phyloP scores from a whole-genome alignment of 2,888 invertebrate species.

The Rhagonycha lutea region DNA sequence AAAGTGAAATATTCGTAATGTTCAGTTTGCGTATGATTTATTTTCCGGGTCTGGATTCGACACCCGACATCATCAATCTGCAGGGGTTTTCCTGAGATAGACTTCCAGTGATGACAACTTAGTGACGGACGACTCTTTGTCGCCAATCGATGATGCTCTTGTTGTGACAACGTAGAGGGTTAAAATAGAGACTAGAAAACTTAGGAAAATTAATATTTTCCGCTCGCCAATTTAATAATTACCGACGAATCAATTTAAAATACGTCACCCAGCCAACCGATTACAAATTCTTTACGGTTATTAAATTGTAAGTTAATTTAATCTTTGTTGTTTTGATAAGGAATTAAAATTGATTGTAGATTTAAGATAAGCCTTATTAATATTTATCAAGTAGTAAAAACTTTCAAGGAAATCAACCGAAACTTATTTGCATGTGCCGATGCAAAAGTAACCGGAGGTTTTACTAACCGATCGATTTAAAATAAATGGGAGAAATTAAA shows the following conservation, averaged over 20 bases:
- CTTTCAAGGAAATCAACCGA: neutral
- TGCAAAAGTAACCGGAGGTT: neutral
- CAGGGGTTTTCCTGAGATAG: slow-evolving; percentile 45
- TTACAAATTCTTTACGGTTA: neutral
- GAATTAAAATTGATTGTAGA: neutral
- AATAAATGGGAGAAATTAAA: neutral
- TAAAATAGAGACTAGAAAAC: neutral
- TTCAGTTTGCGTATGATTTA: slow-evolving; percentile 44
- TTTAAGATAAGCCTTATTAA: neutral
- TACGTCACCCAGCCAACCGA: neutral
- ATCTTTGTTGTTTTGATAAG: neutral
- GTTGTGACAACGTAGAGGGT: neutral
- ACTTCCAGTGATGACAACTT: slow-evolving; percentile 44
- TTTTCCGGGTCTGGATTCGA: slow-evolving; percentile 47
- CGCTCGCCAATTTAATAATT: neutral
- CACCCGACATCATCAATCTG: slow-evolving; percentile 49
- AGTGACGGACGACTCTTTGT: slow-evolving; percentile 48
- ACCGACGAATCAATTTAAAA: neutral
- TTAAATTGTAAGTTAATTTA: neutral
- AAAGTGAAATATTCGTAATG: slow-evolving; percentile 21
- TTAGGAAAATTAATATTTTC: neutral
- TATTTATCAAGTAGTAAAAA: neutral
- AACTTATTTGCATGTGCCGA: neutral
- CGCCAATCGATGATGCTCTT: slow-evolving; percentile 43
- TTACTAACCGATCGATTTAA: neutral